Evolutionary conservation across 2,113 vertebrate genomes (phyloP), one percentile per base, ranked within the genome.

Genomic region (Galemys pyrenaicus): DNA sequence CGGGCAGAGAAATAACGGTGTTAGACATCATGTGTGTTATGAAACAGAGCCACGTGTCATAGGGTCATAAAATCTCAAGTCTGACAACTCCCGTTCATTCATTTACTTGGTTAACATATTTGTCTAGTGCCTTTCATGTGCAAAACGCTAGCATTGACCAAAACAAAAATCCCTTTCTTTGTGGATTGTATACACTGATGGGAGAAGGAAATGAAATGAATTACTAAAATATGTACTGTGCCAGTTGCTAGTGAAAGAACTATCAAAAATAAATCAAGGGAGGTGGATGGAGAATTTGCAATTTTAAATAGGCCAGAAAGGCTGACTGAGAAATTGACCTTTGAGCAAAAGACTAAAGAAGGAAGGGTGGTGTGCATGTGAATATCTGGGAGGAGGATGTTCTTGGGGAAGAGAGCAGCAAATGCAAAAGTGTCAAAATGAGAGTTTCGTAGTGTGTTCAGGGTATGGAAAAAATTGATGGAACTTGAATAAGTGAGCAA

Each of bases 311-410:
- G 60, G 16, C 30, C 30, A 44, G 64, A 79, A 89, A 71, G 83
- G 92, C 70, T 89, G 54, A 26, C 71, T 84, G 35, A 87, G 92
- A 91, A 85, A 37, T 51, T 85, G 49, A 89, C 64, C 74, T 93
- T 91, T 95, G 65, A 92, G 64, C 79, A 83, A 62, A 91, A 96
- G 51, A 78, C 75, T 83, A 44, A 93, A 68, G 44, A 87, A 64
- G 28, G 58, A 58, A 86, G n/a, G 58, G 58, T 83, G 4, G 5
- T 74, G 62, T 83, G n/a, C 35, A 17, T 12, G 13, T 56, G 51
- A 74, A 37, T 81, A 35, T 62, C 28, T 28, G 28, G 17, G 54
- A 8, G 64, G 70, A 89, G 54, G 24, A 7, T 26, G 20, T 84
- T 79, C 44, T 41, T 20, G 46, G 16, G 64, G 39, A 86, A 64